Base-by-base conservation (phyloP, 2,888 invertebrate species). In the Mellilla xanthometata region DNA sequence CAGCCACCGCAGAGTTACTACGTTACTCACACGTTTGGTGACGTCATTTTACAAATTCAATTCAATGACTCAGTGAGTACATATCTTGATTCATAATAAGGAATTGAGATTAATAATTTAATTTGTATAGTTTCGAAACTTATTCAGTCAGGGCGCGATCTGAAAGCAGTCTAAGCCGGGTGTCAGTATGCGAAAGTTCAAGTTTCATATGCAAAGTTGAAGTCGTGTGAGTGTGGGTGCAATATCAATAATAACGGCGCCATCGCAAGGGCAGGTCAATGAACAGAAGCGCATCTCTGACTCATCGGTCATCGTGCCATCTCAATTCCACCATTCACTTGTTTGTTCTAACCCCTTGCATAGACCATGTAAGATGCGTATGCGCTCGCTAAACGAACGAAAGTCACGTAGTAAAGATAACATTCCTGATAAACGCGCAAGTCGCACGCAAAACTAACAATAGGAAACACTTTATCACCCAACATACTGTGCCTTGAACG, bases 241-340 rank as follows among this genome's bases (percentile, higher is more conserved):
- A 52, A 65, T 73, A 68, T 72, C 54, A 52, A 68, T 65, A 68
- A 71, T 72, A 76, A 72, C 67, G 72, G 72, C 66, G 65, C 60
- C 64, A 64, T 66, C 62, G 71, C 72, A 69, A 68, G 68, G 70
- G 70, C 68, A 74, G 84, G 81, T 85, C 83, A 74, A 72, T 65
- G 83, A 81, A 79, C 87, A 72, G 70, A 57, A 63, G 53, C 61
- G 63, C 70, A 65, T 67, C 60, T 69, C 62, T 83, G 84, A 84
- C 56, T 84, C 84, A 85, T 68, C 70, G 63, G 60, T 65, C 74
- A 70, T 58, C 61, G 61, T 54, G 60, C 57, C 62, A 69, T 69
- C 75, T 74, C 57, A 62, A 65, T 62, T 65, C 65, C 60, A 38
- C 52, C 54, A 59, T 58, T 52, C 42, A 45, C 43, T 52, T 46